Evolutionary conservation across 30 jellyfish, hydroid and myxozoan species (phyloP), one percentile per base, ranked within the genome.

Genomic region (Catostylus mosaicus): DNA sequence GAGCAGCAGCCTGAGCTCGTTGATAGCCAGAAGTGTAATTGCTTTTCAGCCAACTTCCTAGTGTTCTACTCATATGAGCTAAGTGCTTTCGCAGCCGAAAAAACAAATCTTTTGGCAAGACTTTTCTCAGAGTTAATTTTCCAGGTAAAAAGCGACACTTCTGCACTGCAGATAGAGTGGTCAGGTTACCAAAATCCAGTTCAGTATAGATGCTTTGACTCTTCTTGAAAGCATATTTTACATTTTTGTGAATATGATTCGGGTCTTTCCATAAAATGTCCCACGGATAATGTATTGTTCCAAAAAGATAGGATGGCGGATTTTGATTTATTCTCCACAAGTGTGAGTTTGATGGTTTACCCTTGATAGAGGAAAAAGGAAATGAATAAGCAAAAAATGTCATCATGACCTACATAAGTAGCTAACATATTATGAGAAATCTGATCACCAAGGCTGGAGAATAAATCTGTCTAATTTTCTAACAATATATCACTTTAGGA

Each of bases 301-400:
- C 97, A 88, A 88, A 88, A 37, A 88, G 81, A 78, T 78, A 88
- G 11, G 90, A 73, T 0, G 97, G 97, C 37, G 97, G 97, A 32
- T 62, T 79, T 32, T 73, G 68, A 61, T 88, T 87, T 20, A 88
- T 4, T 52, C 85, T 69, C 97, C 97, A 88, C 75, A 88, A 54
- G 54, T 67, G 88, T 46, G 97, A 88, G 50, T 88, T 88, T 22
- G 88, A 36, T 77, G 89, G 88, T 47, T 73, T 88, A 50, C 86
- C 91, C 97, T 88, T 78, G 35, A 35, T n/a, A 66, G 62, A 48
- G 62, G 46, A 36, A 61, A 63, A 11, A 22, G 46, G 34, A 23
- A 36, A n/a, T 29, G 27, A 24, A 16, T 30, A 59, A 11, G 9
- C n/a, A 38, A 60, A 40, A 38, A 56, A 46, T 35, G 67, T 69